A percentile compares a stretch with the other conserved stretches of the same genome.
Evolutionary conservation across 1,140 invertebrate genomes (phyloP).

Genomic region (Heliconius hermathena): DNA sequence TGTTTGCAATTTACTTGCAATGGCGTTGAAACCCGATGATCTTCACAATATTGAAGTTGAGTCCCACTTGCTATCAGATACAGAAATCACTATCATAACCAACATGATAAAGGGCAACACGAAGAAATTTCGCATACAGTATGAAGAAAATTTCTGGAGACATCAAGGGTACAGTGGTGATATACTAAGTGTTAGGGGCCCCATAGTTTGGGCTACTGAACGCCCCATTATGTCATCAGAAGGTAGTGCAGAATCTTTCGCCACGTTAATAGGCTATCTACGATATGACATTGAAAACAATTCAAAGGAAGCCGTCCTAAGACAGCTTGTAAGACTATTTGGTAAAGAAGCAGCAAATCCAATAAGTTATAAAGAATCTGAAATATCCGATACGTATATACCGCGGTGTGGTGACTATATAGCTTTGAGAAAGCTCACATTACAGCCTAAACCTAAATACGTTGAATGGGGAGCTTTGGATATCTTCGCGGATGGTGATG

Average conservation of each 20-base stretch:
- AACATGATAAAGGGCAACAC: conserved; percentile 54
- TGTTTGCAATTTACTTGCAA: conserved; percentile 67
- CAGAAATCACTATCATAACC: conserved; percentile 42
- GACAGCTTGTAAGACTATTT: conserved; percentile 66
- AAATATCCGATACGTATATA: conserved; percentile 61
- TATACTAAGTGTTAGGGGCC: conserved; percentile 66
- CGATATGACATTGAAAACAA: conserved; percentile 44
- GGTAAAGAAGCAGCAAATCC: conserved; percentile 58
- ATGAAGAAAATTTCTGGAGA: conserved; percentile 64
- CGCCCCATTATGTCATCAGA: conserved; percentile 56
- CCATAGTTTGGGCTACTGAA: conserved; percentile 73
- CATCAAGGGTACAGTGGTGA: conserved; percentile 67
- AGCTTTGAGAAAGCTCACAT: conserved; percentile 48
- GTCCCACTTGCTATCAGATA: conserved; percentile 52
- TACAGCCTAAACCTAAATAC: conserved; percentile 40
- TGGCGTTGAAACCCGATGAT: conserved; percentile 69
- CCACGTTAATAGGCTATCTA: conserved; percentile 63
- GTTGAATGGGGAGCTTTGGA: conserved; percentile 71
- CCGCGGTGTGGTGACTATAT: conserved; percentile 68
- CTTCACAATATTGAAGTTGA: conserved; percentile 59
- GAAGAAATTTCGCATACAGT: conserved; percentile 65
- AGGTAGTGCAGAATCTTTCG: conserved; percentile 51
- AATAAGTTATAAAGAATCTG: conserved; percentile 59
- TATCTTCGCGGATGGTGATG: conserved; percentile 68
- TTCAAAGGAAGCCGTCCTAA: conserved; percentile 57